A percentile compares a stretch with the other conserved stretches of the same genome.
Conservation (phyloP, 2,888 invertebrate species). For the Megamerina dolium region DNA sequence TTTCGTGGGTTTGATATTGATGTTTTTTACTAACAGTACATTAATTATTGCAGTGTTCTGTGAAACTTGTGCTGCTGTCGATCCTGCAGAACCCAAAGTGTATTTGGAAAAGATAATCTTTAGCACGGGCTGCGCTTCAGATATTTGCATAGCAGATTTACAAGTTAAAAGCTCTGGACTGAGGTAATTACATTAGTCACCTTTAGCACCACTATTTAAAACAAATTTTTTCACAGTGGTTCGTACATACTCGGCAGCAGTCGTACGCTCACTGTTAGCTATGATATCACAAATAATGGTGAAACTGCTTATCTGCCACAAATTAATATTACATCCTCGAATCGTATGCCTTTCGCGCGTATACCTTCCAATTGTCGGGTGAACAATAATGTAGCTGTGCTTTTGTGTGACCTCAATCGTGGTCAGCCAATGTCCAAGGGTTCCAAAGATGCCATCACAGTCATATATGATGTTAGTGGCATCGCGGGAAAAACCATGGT, state of each 20-base stretch:
- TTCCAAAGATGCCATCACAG: slow-evolving; percentile 32
- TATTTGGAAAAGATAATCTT: slow-evolving; percentile 44
- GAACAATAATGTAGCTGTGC: slow-evolving; percentile 26
- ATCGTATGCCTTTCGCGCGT: slow-evolving; percentile 41
- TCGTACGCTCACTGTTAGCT: slow-evolving; percentile 38
- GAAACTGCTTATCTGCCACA: slow-evolving; percentile 52
- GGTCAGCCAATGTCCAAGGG: slow-evolving; percentile 40
- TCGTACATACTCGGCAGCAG: slow-evolving; percentile 44
- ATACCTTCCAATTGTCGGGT: slow-evolving; percentile 43
- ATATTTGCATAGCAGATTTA: slow-evolving; percentile 46
- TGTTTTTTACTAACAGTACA: too few relatives aligned
- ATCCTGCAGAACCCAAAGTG: slow-evolving; percentile 42
- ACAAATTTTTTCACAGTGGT: slow-evolving; percentile 24
- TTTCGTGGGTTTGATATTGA: not conserved
- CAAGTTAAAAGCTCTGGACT: slow-evolving; percentile 28
- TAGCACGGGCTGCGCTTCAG: slow-evolving; percentile 45
- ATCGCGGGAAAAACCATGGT: slow-evolving; percentile 36
- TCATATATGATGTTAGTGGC: slow-evolving; percentile 43
- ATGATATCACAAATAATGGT: slow-evolving; percentile 47
- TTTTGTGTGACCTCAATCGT: slow-evolving; percentile 42
- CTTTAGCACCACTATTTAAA: not conserved
- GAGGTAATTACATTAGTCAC: not conserved
- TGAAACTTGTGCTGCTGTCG: slow-evolving; percentile 45
- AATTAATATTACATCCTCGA: slow-evolving; percentile 49
- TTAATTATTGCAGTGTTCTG: slow-evolving; percentile 37